These are phyloP conservation scores for rat (Rattus norvegicus) DNA, from an alignment of 2,113 vertebrate genomes.

Conservation along the genomic window GRCr8 NC_086037.1:31830501-31831000, in stretches of 20 bases:
- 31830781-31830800: neutral
- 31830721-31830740: neutral
- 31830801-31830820: neutral
- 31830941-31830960: neutral
- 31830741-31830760: neutral
- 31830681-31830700: neutral
- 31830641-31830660: neutral
- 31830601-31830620: neutral
- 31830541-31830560: conserved; percentile 12
- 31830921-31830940: neutral
- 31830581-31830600: neutral
- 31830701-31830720: neutral
- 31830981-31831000: neutral
- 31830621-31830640: neutral
- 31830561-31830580: neutral
- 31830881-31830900: neutral
- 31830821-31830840: neutral
- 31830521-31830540: conserved; percentile 49
- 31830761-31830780: neutral
- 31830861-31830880: neutral
- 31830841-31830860: neutral
- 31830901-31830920: neutral
- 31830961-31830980: neutral
- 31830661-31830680: neutral
- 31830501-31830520: neutral